These are phyloP conservation scores for Limnephilus lunatus DNA, from an alignment of 2,888 invertebrate genomes.

Conservation along the genomic window DNA sequence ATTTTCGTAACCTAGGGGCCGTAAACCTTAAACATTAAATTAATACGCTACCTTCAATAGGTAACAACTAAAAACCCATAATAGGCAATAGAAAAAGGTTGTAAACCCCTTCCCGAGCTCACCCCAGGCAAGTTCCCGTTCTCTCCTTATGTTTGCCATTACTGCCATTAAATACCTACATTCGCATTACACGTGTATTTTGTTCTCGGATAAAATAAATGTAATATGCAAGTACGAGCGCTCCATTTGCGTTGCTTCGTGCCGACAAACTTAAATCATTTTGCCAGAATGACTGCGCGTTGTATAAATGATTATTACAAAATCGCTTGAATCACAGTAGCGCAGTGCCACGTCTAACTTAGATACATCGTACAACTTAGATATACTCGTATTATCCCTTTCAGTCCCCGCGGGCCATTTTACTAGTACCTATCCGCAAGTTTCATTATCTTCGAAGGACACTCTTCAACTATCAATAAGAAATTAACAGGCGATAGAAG, in stretches of 20 bases:
- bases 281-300: conserved; percentile 56
- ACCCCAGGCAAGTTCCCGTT: neutral
- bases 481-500: no score
- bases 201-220: conserved; percentile 5
- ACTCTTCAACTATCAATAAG: no score
- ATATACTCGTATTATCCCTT: conserved; percentile 7
- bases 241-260: conserved; percentile 51
- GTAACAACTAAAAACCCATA: neutral
- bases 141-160: no score
- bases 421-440: no score
- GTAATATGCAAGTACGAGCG: conserved; percentile 8
- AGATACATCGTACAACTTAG: neutral
- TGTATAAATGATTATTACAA: conserved; percentile 55
- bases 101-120: neutral
- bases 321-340: conserved; percentile 49
- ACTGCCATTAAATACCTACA: neutral
- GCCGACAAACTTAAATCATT: conserved; percentile 58
- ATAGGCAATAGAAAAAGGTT: neutral
- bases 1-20: neutral
- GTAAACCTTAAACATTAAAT: neutral
- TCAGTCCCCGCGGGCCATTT: neutral
- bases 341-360: conserved; percentile 9
- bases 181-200: no score
- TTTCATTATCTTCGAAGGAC: no score
- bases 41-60: neutral